Conservation (phyloP, 2,113 vertebrate species). For the Scortum barcoo region DNA sequence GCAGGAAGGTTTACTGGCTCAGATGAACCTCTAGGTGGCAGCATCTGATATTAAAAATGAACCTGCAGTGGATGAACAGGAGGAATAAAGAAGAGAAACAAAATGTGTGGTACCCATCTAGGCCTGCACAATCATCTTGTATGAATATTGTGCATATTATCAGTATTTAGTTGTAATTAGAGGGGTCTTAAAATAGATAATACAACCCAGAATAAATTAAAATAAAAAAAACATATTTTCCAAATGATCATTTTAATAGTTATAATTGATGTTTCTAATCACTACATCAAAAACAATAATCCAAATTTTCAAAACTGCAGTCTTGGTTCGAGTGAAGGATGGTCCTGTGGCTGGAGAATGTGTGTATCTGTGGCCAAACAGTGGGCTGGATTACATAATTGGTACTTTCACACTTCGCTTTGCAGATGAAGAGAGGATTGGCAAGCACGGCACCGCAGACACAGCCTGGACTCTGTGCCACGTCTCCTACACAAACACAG, state of each 20-base stretch:
- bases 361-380: constrained; percentile 47
- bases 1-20: neutral
- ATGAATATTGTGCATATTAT: neutral
- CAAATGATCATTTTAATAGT: neutral
- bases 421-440: constrained; percentile 72
- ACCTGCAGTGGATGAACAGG: neutral
- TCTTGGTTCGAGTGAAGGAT: constrained; percentile 21
- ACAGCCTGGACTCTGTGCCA: constrained; percentile 48
- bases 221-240: neutral
- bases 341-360: constrained; percentile 37
- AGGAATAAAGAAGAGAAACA: neutral
- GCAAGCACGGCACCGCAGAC: constrained; percentile 53
- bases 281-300: neutral
- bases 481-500: constrained; percentile 52
- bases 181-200: neutral
- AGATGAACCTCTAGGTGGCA: constrained; percentile 72
- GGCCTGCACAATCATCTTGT: neutral
- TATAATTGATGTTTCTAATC: neutral
- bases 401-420: constrained; percentile 74
- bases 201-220: neutral
- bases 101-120: neutral
- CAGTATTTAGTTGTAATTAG: neutral
- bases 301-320: constrained; percentile 13
- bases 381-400: constrained; percentile 77
- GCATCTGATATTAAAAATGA: constrained; percentile 40